Evolutionary conservation across 2,888 invertebrate genomes (phyloP).

Genomic region (Drosophila macrospina): DNA sequence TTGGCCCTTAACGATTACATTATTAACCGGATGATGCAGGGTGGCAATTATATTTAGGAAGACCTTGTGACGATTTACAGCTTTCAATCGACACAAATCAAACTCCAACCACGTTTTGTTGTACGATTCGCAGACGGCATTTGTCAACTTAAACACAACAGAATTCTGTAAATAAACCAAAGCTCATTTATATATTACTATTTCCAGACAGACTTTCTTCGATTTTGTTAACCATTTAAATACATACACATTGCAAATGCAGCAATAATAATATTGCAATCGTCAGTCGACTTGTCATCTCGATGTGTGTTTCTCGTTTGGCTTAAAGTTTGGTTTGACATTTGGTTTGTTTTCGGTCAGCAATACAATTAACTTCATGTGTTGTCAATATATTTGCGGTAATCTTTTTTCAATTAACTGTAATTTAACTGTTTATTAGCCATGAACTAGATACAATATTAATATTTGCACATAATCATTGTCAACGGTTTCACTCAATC

Average conservation of each 20-base stretch:
- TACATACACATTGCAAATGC: constrained; percentile 8
- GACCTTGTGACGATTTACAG: constrained; percentile 46
- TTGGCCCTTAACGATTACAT: constrained; percentile 33
- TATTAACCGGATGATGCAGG: constrained; percentile 32
- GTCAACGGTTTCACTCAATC: background rate
- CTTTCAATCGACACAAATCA: constrained; percentile 41
- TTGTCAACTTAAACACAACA: constrained; percentile 48
- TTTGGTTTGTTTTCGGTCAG: constrained; percentile 10
- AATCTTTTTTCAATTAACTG: constrained; percentile 26
- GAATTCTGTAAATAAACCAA: constrained; percentile 19
- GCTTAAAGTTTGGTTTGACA: background rate
- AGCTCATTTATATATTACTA: background rate
- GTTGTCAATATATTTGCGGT: constrained; percentile 9
- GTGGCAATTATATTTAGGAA: constrained; percentile 37
- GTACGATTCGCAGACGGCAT: constrained; percentile 51
- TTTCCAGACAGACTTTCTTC: background rate
- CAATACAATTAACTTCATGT: constrained; percentile 16
- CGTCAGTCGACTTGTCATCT: constrained; percentile 10
- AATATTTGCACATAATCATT: background rate
- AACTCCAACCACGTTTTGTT: constrained; percentile 53
- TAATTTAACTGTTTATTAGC: constrained; percentile 16
- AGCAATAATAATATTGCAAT: constrained; percentile 21
- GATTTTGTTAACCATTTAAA: too few relatives aligned
- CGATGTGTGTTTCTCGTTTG: background rate
- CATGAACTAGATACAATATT: constrained; percentile 11